Percentiles rank a stretch among this genome's conserved stretches.
Conservation (phyloP, 92 coral and sea anemone species). For the Galaxea fascicularis region DNA sequence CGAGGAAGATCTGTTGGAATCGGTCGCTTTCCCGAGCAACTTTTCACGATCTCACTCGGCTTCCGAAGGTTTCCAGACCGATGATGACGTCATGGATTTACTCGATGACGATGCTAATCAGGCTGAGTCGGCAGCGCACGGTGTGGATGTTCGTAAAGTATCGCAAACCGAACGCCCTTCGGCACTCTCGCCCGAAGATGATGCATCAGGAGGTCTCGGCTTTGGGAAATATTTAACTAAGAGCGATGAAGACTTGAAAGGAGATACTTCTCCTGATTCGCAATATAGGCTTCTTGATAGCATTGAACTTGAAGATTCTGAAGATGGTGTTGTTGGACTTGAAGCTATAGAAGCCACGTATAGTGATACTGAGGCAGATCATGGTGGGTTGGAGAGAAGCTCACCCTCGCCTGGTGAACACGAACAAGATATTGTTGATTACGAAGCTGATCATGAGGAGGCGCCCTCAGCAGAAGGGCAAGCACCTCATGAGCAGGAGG, state of each 20-base stretch:
- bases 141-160: constrained; percentile 8
- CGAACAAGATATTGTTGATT: constrained; percentile 1
- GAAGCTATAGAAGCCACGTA: constrained; percentile 36
- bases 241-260: constrained; percentile 13
- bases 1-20: constrained; percentile 75
- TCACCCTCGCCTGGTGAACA: constrained; percentile 65
- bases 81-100: constrained; percentile 97
- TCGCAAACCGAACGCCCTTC: constrained; percentile 24
- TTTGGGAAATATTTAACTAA: constrained; percentile 52
- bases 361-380: constrained; percentile 87
- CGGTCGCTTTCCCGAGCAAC: constrained; percentile 59
- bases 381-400: constrained; percentile 44
- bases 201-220: constrained; percentile 17
- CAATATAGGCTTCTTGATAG: constrained; percentile 31
- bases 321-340: constrained; percentile 6
- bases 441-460: constrained; percentile 5
- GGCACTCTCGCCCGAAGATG: not conserved
- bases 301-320: constrained; percentile 32
- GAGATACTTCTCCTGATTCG: not conserved
- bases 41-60: constrained; percentile 75
- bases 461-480: constrained; percentile 10
- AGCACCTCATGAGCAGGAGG: constrained; percentile 28
- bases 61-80: constrained; percentile 92
- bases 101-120: constrained; percentile 79
- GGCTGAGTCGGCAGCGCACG: constrained; percentile 59